Conservation (phyloP, 2,888 invertebrate species). For the Dasypolia templi region DNA sequence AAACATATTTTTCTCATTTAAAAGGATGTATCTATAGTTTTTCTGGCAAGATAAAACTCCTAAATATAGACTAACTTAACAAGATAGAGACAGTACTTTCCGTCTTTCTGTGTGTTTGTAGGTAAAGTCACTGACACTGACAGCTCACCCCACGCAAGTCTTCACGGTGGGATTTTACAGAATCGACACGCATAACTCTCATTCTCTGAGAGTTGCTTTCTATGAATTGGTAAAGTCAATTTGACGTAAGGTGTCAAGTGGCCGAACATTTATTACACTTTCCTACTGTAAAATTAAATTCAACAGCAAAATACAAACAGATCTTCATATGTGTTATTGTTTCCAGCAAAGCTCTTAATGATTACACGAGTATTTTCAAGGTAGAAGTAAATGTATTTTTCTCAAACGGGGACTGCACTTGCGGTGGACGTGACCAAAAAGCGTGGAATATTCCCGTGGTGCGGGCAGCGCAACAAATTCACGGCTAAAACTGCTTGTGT, state of each 20-base stretch:
- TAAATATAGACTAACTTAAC: not conserved
- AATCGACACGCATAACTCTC: no score
- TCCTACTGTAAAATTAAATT: no score
- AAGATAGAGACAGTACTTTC: no score
- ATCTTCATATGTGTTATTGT: not conserved
- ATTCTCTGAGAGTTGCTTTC: no score
- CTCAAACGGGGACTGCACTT: slow-evolving; percentile 66
- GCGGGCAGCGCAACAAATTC: slow-evolving; percentile 40
- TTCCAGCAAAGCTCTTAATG: slow-evolving; percentile 20
- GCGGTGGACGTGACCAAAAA: slow-evolving; percentile 67
- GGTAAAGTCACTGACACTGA: no score
- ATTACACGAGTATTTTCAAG: slow-evolving; percentile 47
- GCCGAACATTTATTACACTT: no score
- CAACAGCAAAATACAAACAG: no score
- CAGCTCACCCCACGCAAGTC: no score
- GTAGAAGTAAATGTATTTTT: slow-evolving; percentile 60
- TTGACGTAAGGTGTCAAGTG: no score
- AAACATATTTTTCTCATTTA: not conserved
- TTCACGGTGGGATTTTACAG: no score
- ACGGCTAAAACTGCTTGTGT: slow-evolving; percentile 36
- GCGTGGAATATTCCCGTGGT: slow-evolving; percentile 24
- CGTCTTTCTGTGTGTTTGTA: not conserved
- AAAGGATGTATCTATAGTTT: not conserved
- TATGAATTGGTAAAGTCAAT: no score
- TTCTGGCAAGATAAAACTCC: not conserved